Base-by-base conservation (phyloP, 2,797 vertebrate species). In the Ambastaia sidthimunki region DNA sequence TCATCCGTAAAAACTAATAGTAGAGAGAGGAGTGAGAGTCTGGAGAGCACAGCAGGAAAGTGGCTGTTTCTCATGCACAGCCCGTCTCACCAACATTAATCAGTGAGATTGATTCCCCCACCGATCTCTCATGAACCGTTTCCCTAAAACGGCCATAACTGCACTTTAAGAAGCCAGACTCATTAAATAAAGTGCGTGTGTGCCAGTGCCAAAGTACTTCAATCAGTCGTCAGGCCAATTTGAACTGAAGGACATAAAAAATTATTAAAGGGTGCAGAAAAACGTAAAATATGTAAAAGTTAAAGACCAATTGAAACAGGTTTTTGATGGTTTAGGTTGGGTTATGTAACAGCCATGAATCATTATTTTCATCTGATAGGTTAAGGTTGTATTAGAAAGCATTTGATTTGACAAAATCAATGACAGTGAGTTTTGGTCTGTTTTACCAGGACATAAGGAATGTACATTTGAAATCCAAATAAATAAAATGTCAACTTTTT, bases 121-220 rank as follows among this genome's bases (percentile, higher is more conserved):
- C 71, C 50, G 4, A 7, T 71, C 73, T 19, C 76, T 77, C 74
- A 57, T 71, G 72, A 82, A 50, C 31, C 75, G 78, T 80, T 84
- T 84, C 65, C 54, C 65, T 59, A 69, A 37, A 82, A 62, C 80
- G 16, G 21, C n/a, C 66, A 55, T 52, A 28, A 60, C 23, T 28
- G 19, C 21, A 80, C 21, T 68, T 74, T 77, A 77, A 82, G 28
- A 57, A 65, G 47, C 78, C 50, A 13, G 25, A 71, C 66, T 82
- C 88, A 91, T 91, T 87, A 79, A 68, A 47, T 31, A 75, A 83
- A 91, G 90, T 90, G 87, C 86, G 82, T 54, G 83, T 73, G 75
- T 21, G 31, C 41, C 37, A 7, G 12, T 15, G 74, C 52, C 37
- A 76, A 16, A 55, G 28, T 66, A 59, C 52, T 41, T 76, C 50